phyloP scores from a whole-genome alignment of 2,888 invertebrate species.

The Cephalotes varians region DNA sequence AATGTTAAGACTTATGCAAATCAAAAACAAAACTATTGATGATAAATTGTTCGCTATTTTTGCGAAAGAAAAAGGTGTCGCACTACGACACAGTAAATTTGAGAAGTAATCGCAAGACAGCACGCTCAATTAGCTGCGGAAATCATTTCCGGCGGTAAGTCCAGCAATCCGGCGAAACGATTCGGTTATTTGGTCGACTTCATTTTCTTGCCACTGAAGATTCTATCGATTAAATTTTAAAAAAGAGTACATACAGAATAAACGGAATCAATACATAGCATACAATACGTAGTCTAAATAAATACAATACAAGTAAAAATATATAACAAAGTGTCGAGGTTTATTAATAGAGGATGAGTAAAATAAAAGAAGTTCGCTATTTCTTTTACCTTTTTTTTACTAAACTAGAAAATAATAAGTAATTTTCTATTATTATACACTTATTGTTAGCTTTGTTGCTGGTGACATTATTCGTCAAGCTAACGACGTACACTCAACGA shows the following conservation, averaged over 20 bases:
- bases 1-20: neutral
- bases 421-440: conserved; percentile 19
- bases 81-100: conserved; percentile 46
- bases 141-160: conserved; percentile 57
- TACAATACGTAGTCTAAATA: no score
- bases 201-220: conserved; percentile 39
- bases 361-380: neutral
- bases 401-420: neutral
- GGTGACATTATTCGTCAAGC: conserved; percentile 37
- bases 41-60: conserved; percentile 7
- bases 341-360: neutral
- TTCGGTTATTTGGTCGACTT: conserved; percentile 54
- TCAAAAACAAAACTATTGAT: neutral
- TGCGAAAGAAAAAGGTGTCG: conserved; percentile 6
- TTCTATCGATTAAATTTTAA: conserved; percentile 31
- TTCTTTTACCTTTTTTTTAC: neutral
- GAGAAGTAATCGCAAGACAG: conserved; percentile 51
- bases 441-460: conserved; percentile 27
- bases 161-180: conserved; percentile 48
- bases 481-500: conserved; percentile 39
- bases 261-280: neutral
- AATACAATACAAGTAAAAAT: neutral
- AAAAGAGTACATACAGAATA: neutral
- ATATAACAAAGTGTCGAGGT: conserved; percentile 18
- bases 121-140: conserved; percentile 57